Evolutionary conservation across 2,113 vertebrate genomes (phyloP), one percentile per base, ranked within the genome.

Genomic region (Eublepharis macularius): DNA sequence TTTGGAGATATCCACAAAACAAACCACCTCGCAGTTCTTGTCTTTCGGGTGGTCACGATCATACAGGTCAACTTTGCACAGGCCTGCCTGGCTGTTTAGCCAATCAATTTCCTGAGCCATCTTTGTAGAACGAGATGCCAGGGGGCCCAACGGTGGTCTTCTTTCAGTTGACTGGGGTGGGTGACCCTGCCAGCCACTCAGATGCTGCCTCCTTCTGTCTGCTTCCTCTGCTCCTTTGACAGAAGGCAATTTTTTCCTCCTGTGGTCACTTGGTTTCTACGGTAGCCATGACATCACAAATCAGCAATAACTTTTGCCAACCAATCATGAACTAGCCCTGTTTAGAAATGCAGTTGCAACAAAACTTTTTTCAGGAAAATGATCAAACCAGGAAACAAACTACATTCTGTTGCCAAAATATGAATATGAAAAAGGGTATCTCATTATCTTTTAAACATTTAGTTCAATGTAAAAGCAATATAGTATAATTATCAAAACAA

Each of bases 81-180:
- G 43, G 0, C 60, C 80, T 13, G 82, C 92, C 70, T 1, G 11
- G 86, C 93, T 94, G 26, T 87, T 83, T 84, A 95, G 84, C 93
- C 94, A 94, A 72, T 95, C 91, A 80, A 79, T 93, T 70, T 90
- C 43, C 34, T 93, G 90, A 94, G 88, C 82, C 91, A 82, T 90
- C 85, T 70, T n/a, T 29, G 69, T 36, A 12, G 32, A 85, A 57
- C 14, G 4, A 70, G 32, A 32, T 19, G 29, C 17, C 47, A 2
- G 21, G 76, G 32, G 21, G 13, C 39, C 26, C 34, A 1, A 3
- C 24, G 34, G 34, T 21, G 4, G 34, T 57, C 32, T 16, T 19
- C 66, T 41, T 70, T 84, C 7, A 49, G 29, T 41, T 41, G 54
- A 39, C 69, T 51, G 84, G 77, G 43, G 68, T 73, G 51, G 84